These are phyloP conservation scores for Stramonita haemastoma DNA, from an alignment of 2,888 invertebrate genomes.

Conservation along the genomic window DNA sequence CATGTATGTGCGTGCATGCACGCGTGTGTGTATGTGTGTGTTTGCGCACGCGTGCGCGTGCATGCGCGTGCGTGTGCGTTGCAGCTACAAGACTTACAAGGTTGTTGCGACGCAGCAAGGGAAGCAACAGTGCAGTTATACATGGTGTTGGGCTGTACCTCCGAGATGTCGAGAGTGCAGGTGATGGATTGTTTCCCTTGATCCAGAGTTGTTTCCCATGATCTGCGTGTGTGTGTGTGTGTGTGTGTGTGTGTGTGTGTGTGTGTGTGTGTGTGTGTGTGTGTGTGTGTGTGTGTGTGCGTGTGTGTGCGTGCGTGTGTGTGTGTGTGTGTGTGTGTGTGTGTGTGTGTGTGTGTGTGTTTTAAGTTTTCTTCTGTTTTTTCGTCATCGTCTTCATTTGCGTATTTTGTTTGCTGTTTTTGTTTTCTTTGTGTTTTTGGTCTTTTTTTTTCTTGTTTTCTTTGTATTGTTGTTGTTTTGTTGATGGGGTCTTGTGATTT, in stretches of 20 bases:
- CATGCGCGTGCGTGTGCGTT: too few relatives aligned
- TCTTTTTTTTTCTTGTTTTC: too few relatives aligned
- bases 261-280: neutral
- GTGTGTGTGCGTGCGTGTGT: neutral
- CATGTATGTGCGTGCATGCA: neutral
- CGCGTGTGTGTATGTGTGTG: too few relatives aligned
- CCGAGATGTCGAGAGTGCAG: slow-evolving; percentile 35
- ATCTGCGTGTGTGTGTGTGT: neutral
- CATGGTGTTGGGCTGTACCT: slow-evolving; percentile 36
- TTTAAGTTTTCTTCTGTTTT: too few relatives aligned
- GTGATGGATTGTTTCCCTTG: too few relatives aligned
- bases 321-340: neutral
- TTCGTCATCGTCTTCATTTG: too few relatives aligned
- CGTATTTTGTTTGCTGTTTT: too few relatives aligned
- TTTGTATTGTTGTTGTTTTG: too few relatives aligned
- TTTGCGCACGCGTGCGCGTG: too few relatives aligned
- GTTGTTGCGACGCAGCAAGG: neutral
- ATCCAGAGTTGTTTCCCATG: too few relatives aligned
- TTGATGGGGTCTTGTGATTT: too few relatives aligned
- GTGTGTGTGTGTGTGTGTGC: neutral
- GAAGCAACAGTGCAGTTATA: slow-evolving; percentile 26
- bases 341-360: neutral
- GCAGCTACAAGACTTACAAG: neutral
- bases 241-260: neutral
- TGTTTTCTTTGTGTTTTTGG: too few relatives aligned